Base-by-base conservation (phyloP, 2,888 invertebrate genomes). In the Odiellus spinosus region DNA sequence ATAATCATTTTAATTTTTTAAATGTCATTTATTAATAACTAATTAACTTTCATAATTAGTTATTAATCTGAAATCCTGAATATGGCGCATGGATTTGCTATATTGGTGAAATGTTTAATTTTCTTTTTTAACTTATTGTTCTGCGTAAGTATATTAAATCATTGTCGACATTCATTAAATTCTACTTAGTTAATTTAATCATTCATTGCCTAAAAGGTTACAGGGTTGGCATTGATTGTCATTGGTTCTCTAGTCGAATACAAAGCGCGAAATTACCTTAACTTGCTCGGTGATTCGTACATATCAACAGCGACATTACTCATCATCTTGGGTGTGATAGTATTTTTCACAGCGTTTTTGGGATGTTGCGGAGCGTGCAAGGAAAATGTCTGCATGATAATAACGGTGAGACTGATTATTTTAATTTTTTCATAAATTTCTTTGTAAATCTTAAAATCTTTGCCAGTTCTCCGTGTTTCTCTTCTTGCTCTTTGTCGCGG, bases 291-390 rank as follows among this genome's bases (percentile, higher is more conserved):
- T 63, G 79, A 78, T 61, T 79, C 77, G 63, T 80, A 86, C 67
- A 80, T 83, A 69, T 80, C 82, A 2, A 80, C 81, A 0, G 88
- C 91, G 2, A 75, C 86, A 17, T 73, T 91, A 42, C 73, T 93
- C 56, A 86, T 93, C 59, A 74, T 84, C 46, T 80, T 90, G 4
- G 91, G 93, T n/a, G 72, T 81, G 17, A 73, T 90, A 50, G 82
- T 93, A 60, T 87, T 90, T 66, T 71, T 90, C 45, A 82, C 93
- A 14, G 87, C 91, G 42, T 91, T 91, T 74, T 81, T 93, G 59
- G 95, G 93, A 55, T 95, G 93, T 71, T 93, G 90, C 60, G 95
- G 95, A 26, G 91, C 93, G 14, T 76, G 86, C 47, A 85, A 85
- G 63, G 93, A 95, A 68, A 91, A 85, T 67, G 84, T 88, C 63